Conservation (phyloP, 2,888 invertebrate species). For the Diarsia rubi region DNA sequence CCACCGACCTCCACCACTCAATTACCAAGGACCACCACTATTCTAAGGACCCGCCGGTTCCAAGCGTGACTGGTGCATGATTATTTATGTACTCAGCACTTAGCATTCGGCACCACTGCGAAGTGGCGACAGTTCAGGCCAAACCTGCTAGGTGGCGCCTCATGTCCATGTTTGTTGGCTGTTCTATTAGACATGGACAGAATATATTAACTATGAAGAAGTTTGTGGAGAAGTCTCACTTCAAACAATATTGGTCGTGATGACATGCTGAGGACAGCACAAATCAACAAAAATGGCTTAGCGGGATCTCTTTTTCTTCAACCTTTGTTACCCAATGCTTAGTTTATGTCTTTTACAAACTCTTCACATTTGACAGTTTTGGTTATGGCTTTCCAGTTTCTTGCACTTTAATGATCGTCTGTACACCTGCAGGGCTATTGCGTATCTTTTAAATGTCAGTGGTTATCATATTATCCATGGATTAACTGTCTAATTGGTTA, state of each 20-base stretch:
- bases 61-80: slow-evolving; percentile 30
- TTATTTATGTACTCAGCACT: slow-evolving; percentile 40
- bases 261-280: too few species aligned
- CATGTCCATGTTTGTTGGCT: slow-evolving; percentile 48
- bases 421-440: too few species aligned
- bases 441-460: too few species aligned
- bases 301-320: too few species aligned
- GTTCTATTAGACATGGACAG: slow-evolving; percentile 51
- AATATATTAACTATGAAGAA: slow-evolving; percentile 49
- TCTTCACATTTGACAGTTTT: too few species aligned
- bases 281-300: too few species aligned
- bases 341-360: too few species aligned
- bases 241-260: not conserved
- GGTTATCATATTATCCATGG: too few species aligned
- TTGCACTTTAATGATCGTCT: too few species aligned
- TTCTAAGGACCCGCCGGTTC: slow-evolving; percentile 28
- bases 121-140: slow-evolving; percentile 33
- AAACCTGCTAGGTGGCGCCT: slow-evolving; percentile 62
- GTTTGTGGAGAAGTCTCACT: slow-evolving; percentile 38
- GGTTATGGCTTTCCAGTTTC: too few species aligned
- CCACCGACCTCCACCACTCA: not conserved
- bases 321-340: too few species aligned
- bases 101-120: slow-evolving; percentile 48
- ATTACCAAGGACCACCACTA: slow-evolving; percentile 48
- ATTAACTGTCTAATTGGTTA: too few species aligned